phyloP scores from a whole-genome alignment of 2,113 vertebrate species.

The Poecile atricapillus region DNA sequence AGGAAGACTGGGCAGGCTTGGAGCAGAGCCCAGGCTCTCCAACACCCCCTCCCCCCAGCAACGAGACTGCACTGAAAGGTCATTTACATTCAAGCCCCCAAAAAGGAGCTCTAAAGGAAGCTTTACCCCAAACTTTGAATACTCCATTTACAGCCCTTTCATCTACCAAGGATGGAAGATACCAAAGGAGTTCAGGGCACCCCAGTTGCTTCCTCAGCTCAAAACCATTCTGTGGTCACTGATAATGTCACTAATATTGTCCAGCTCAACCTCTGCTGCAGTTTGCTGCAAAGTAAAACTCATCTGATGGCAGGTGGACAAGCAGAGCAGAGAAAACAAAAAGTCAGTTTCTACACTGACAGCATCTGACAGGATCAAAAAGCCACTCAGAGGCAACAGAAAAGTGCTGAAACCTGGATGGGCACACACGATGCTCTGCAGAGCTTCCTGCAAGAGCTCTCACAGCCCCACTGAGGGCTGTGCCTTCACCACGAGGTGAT shows the following conservation, averaged over 20 bases:
- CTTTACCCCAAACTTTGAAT: not conserved
- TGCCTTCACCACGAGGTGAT: not conserved
- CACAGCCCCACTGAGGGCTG: accelerated
- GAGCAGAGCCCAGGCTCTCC: not conserved
- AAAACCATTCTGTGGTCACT: not conserved
- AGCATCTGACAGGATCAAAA: not conserved
- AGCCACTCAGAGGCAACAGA: not conserved
- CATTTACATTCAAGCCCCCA: not conserved
- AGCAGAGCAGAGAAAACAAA: not conserved
- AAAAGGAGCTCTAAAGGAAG: not conserved
- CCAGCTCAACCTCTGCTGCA: not conserved
- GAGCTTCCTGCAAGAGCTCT: not conserved
- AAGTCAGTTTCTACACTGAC: not conserved
- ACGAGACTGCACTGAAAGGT: not conserved
- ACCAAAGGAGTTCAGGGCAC: not conserved
- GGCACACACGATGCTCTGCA: not conserved
- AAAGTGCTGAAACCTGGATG: not conserved
- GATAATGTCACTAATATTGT: accelerated
- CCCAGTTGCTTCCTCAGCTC: not conserved
- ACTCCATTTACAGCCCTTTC: not conserved
- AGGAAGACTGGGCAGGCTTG: not conserved
- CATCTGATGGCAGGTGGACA: accelerated
- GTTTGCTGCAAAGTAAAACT: not conserved
- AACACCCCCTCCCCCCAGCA: not conserved
- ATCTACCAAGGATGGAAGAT: not conserved